phyloP scores from a whole-genome alignment of 2,797 vertebrate species.

The Hoplostethus atlanticus region DNA sequence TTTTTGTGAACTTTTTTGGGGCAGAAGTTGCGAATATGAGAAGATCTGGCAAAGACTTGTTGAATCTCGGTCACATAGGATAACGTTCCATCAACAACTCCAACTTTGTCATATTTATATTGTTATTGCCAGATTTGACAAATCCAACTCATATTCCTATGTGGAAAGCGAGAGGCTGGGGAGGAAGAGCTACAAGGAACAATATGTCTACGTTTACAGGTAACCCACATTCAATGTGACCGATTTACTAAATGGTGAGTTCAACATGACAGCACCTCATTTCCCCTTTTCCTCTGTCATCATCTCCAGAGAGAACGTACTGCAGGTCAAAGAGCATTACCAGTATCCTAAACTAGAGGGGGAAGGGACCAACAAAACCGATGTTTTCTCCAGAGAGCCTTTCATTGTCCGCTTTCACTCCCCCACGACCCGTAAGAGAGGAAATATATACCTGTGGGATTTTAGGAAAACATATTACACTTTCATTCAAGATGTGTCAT shows the following conservation, averaged over 20 bases:
- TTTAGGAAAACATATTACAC: not conserved
- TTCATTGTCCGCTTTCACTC: constrained; percentile 85
- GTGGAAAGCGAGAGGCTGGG: constrained; percentile 86
- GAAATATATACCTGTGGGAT: not conserved
- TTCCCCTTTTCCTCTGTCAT: not conserved
- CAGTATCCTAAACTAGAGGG: constrained; percentile 76
- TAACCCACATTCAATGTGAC: constrained; percentile 42
- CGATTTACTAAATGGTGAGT: rapidly evolving
- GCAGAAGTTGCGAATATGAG: not conserved
- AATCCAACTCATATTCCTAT: constrained; percentile 79
- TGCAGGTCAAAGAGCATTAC: constrained; percentile 83
- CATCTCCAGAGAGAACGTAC: constrained; percentile 77
- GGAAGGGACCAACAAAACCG: constrained; percentile 58
- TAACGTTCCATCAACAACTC: not conserved
- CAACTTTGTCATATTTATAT: not conserved
- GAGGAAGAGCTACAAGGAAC: constrained; percentile 87
- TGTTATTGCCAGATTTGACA: constrained; percentile 77
- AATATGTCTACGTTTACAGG: constrained; percentile 90
- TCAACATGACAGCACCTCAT: not conserved
- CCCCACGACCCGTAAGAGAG: constrained; percentile 80
- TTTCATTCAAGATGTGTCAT: not conserved
- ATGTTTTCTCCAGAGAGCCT: constrained; percentile 85
- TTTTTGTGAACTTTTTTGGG: not conserved
- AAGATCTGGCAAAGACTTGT: not conserved
- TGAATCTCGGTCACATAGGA: not conserved